Evolutionary conservation across 1,140 invertebrate genomes (phyloP).

Genomic region (Diachasma alloeum): DNA sequence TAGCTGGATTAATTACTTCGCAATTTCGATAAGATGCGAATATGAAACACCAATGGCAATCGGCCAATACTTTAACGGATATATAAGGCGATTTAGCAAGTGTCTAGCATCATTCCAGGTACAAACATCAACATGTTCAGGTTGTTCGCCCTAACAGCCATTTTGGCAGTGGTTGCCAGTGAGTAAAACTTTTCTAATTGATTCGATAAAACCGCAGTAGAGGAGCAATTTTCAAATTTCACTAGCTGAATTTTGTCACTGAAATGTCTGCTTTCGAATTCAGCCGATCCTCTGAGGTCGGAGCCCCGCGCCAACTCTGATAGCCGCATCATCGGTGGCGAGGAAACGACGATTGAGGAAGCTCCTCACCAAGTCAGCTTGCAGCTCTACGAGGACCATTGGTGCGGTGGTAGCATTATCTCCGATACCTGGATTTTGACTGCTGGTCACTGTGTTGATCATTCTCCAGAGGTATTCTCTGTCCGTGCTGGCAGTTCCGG

Average conservation of each 20-base stretch:
- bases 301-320: neutral
- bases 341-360: conserved; percentile 65
- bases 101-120: neutral
- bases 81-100: neutral
- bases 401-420: conserved; percentile 71
- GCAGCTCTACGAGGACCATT: conserved; percentile 61
- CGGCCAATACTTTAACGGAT: neutral
- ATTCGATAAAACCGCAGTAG: neutral
- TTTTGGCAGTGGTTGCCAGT: neutral
- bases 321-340: conserved; percentile 70
- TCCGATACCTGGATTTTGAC: conserved; percentile 66
- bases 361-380: conserved; percentile 70
- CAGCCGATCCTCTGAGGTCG: neutral
- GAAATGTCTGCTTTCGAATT: neutral
- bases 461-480: conserved; percentile 35
- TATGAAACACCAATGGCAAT: neutral
- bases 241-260: neutral
- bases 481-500: conserved; percentile 58
- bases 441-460: conserved; percentile 71
- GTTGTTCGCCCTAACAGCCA: neutral
- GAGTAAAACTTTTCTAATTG: neutral
- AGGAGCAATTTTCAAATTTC: no score
- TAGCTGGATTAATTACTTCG: neutral
- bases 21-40: neutral
- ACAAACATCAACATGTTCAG: neutral